A percentile compares a stretch with the other conserved stretches of the same genome.
These are phyloP conservation scores for Chaitophorus viminalis DNA, from an alignment of 2,888 invertebrate genomes.

Conservation along the genomic window DNA sequence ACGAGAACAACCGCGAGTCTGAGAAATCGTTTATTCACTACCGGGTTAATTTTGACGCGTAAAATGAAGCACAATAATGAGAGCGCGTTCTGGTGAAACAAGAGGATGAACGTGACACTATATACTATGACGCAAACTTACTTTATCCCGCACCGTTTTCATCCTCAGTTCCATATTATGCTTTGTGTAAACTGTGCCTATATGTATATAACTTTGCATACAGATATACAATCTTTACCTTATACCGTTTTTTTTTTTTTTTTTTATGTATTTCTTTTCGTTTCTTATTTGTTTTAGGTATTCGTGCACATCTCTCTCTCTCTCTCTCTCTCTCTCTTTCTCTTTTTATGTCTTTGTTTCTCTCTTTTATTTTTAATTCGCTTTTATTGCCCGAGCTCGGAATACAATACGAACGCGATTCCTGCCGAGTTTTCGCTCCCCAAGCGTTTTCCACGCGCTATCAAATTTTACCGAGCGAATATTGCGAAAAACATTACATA, in stretches of 20 bases:
- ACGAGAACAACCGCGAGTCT: too few relatives aligned
- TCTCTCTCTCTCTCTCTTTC: not conserved
- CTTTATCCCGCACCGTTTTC: not conserved
- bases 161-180: too few relatives aligned
- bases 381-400: not conserved
- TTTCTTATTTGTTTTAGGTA: not conserved
- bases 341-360: not conserved
- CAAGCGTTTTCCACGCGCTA: not conserved
- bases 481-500: conserved; percentile 2
- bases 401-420: conserved; percentile 1
- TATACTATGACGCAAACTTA: not conserved
- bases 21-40: too few relatives aligned
- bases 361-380: not conserved
- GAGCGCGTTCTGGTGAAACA: too few relatives aligned
- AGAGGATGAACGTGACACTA: too few relatives aligned
- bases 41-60: too few relatives aligned
- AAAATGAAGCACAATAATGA: too few relatives aligned
- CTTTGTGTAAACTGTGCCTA: not conserved
- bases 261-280: not conserved
- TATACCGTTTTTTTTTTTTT: not conserved
- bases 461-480: conserved; percentile 41
- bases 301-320: not conserved
- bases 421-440: conserved; percentile 1
- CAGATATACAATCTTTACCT: not conserved
- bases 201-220: not conserved